Percentiles rank a stretch among this genome's conserved stretches.
phyloP scores from a whole-genome alignment of 2,113 vertebrate genomes.

The Oxygymnocypris stewartii region DNA sequence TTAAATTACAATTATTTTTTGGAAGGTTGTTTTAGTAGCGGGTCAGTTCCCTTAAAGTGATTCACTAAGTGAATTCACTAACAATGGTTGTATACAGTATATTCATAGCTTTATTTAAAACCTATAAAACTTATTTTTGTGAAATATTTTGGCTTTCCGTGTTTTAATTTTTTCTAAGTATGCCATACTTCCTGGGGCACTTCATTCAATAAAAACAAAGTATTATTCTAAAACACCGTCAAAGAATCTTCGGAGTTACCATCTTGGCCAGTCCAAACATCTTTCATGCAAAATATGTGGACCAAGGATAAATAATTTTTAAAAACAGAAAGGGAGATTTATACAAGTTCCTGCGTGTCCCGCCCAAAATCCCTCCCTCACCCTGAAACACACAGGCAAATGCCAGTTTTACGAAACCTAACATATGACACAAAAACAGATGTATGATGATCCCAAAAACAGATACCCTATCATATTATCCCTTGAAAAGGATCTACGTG shows the following conservation, averaged over 20 bases:
- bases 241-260: too few species aligned
- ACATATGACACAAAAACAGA: slow-evolving; percentile 25
- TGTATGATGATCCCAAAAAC: too few species aligned
- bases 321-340: slow-evolving; percentile 51
- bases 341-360: slow-evolving; percentile 34
- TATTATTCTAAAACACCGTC: background rate
- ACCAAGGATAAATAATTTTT: slow-evolving; percentile 36
- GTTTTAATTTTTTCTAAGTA: background rate
- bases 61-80: too few species aligned
- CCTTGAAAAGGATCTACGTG: background rate
- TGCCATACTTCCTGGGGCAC: background rate
- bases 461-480: background rate
- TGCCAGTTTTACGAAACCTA: slow-evolving; percentile 18
- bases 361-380: slow-evolving; percentile 40
- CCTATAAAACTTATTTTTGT: background rate
- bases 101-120: too few species aligned
- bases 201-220: background rate
- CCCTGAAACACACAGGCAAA: slow-evolving; percentile 11
- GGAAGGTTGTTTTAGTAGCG: too few species aligned
- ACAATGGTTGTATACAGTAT: too few species aligned
- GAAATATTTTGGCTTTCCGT: background rate
- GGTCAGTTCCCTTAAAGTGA: too few species aligned
- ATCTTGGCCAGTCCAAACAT: slow-evolving; percentile 13
- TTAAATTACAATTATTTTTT: too few species aligned
- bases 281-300: background rate